Evolutionary conservation across 2,888 invertebrate genomes (phyloP).

Genomic region (Tetragonula carbonaria): DNA sequence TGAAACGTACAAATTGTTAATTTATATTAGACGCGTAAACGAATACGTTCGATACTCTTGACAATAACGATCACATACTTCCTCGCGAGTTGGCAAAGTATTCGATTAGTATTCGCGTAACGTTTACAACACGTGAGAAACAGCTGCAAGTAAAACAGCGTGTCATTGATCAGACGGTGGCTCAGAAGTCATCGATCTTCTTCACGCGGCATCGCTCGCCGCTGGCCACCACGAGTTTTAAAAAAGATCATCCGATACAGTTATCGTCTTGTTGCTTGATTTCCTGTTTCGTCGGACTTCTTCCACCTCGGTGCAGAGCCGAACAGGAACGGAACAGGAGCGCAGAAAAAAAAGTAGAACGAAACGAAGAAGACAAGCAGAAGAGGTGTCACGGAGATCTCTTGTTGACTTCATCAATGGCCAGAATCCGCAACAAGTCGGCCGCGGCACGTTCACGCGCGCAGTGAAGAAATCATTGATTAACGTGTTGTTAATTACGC

Average conservation of each 20-base stretch:
- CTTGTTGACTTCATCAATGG: background rate
- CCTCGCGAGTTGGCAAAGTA: no score
- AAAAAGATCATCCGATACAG: no score
- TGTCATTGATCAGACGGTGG: constrained; percentile 31
- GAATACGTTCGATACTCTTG: background rate
- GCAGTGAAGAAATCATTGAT: background rate
- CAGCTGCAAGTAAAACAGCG: constrained; percentile 15
- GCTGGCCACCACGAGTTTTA: no score
- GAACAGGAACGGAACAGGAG: background rate
- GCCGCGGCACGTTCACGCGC: background rate
- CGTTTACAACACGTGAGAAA: background rate
- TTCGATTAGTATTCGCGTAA: background rate
- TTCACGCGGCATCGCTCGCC: background rate
- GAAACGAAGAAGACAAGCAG: background rate
- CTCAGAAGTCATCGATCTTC: background rate
- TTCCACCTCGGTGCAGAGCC: background rate
- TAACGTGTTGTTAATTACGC: background rate
- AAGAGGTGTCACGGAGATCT: background rate
- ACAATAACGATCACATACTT: background rate
- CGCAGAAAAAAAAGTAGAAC: background rate
- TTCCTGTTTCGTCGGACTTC: background rate
- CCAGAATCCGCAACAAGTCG: background rate
- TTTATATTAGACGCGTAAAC: background rate
- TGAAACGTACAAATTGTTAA: background rate
- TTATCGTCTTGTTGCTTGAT: background rate